phyloP scores from a whole-genome alignment of 2,888 invertebrate species.

The Arge pagana region DNA sequence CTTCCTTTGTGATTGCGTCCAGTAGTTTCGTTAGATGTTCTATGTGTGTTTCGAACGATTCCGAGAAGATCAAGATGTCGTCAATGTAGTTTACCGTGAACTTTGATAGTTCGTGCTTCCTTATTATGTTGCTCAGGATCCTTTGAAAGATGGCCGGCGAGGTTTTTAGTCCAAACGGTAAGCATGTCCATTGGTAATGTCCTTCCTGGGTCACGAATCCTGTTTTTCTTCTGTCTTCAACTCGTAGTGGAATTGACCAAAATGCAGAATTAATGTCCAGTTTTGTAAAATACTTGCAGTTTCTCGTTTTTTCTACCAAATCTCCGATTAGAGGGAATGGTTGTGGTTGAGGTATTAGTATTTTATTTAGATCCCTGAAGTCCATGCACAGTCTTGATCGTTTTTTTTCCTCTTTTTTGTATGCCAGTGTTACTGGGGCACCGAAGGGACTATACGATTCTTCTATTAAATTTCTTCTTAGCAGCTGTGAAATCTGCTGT shows the following conservation, averaged over 20 bases:
- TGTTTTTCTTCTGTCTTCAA: conserved; percentile 30
- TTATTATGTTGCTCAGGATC: conserved; percentile 30
- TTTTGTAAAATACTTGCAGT: conserved; percentile 26
- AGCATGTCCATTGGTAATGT: conserved; percentile 26
- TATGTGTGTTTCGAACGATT: conserved; percentile 24
- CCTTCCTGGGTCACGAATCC: conserved; percentile 30
- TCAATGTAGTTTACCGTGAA: conserved; percentile 31
- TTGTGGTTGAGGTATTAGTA: conserved; percentile 21
- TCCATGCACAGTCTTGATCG: conserved; percentile 15
- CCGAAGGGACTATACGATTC: conserved; percentile 28
- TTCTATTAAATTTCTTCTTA: conserved; percentile 21
- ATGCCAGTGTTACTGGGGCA: conserved; percentile 25
- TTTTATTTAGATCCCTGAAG: conserved; percentile 24
- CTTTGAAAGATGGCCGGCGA: conserved; percentile 36
- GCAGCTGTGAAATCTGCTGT: conserved; percentile 17
- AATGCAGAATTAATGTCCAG: conserved; percentile 27
- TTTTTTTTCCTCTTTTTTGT: conserved; percentile 26
- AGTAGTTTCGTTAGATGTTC: conserved; percentile 25
- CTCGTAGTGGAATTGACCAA: conserved; percentile 30
- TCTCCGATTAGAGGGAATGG: conserved; percentile 30
- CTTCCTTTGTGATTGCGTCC: conserved; percentile 28
- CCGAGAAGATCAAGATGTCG: conserved; percentile 28
- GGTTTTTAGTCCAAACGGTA: conserved; percentile 33
- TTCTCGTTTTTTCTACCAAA: conserved; percentile 22
- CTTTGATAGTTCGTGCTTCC: conserved; percentile 28